Percentiles rank a stretch among this genome's conserved stretches.
phyloP scores from a whole-genome alignment of 2,797 vertebrate genomes.

The Hoplostethus mediterraneus region DNA sequence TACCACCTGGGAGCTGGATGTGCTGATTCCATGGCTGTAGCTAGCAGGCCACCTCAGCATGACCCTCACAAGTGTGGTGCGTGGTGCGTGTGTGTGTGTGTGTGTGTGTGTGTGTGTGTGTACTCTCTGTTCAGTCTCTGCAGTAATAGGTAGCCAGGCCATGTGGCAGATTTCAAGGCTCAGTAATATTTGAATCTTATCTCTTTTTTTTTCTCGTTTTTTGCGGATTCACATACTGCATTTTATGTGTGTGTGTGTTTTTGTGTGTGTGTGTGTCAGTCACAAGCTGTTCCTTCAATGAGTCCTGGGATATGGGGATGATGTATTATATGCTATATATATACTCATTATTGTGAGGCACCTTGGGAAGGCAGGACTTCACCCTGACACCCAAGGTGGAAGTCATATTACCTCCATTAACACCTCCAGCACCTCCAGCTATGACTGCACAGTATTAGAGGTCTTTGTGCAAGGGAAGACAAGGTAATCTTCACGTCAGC shows the following conservation, averaged over 20 bases:
- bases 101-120: not conserved
- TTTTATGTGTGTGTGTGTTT: not conserved
- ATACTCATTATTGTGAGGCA: conserved; percentile 27
- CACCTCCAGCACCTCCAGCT: not conserved
- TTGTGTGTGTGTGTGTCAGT: not conserved
- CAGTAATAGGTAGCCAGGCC: no score
- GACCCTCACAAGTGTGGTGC: not conserved
- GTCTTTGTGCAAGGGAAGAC: not conserved
- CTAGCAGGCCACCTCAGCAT: conserved; percentile 21
- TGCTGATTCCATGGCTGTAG: conserved; percentile 40
- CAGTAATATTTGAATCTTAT: no score
- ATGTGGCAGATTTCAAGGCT: no score
- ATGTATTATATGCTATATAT: conserved; percentile 15
- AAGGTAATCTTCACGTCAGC: not conserved
- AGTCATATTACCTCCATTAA: no score
- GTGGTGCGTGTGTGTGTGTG: not conserved
- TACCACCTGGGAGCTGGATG: conserved; percentile 38
- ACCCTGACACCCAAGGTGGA: no score
- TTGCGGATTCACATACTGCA: no score
- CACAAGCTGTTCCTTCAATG: conserved; percentile 29
- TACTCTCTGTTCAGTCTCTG: not conserved
- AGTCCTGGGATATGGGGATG: not conserved
- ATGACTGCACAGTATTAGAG: not conserved
- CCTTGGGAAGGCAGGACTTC: no score
- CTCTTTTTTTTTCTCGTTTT: no score